phyloP scores from a whole-genome alignment of 2,888 invertebrate genomes.

The Trissolcus japonicus region DNA sequence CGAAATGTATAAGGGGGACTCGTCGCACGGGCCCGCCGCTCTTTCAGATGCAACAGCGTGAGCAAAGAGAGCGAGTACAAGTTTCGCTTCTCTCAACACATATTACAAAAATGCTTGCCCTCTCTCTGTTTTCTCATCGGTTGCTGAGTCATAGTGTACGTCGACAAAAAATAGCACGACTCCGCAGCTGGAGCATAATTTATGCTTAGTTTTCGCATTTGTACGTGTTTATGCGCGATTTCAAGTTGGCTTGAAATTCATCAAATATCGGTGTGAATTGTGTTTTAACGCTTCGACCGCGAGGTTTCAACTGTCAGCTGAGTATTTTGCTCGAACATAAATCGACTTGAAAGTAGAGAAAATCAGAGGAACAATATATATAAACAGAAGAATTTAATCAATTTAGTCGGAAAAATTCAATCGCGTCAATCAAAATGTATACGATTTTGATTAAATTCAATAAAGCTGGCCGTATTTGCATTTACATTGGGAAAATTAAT shows the following conservation, averaged over 20 bases:
- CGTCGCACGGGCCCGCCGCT: not conserved
- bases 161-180: slow-evolving; percentile 46
- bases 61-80: not conserved
- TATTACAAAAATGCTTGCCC: slow-evolving; percentile 21
- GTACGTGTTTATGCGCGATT: slow-evolving; percentile 28
- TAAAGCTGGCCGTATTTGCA: too few species aligned
- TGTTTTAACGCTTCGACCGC: slow-evolving; percentile 4
- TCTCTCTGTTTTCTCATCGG: slow-evolving; percentile 28
- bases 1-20: not conserved
- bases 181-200: slow-evolving; percentile 41
- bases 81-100: slow-evolving; percentile 25
- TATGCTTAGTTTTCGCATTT: slow-evolving; percentile 41
- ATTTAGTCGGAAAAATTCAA: too few species aligned
- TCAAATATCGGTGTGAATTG: slow-evolving; percentile 27
- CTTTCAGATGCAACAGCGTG: not conserved
- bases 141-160: slow-evolving; percentile 34
- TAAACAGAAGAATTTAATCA: too few species aligned
- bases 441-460: too few species aligned
- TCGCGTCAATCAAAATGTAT: too few species aligned
- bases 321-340: too few species aligned
- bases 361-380: too few species aligned
- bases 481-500: too few species aligned
- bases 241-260: slow-evolving; percentile 17
- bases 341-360: too few species aligned
- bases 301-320: too few species aligned